phyloP scores from a whole-genome alignment of 2,113 vertebrate species.

The Xiphorhynchus elegans region DNA sequence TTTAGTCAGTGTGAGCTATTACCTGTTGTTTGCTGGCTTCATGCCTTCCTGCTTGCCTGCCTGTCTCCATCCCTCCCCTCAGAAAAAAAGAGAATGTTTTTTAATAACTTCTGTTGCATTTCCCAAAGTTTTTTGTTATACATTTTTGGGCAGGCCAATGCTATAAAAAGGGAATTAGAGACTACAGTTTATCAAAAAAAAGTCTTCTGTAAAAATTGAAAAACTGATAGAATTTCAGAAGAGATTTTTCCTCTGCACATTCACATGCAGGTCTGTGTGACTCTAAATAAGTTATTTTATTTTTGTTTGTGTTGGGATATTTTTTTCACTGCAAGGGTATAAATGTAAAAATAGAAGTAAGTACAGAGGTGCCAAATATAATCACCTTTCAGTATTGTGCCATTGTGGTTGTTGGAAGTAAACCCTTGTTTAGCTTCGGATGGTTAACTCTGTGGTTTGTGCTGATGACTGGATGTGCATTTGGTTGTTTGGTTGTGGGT shows the following conservation, averaged over 20 bases:
- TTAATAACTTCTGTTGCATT: neutral
- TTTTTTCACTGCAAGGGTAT: neutral
- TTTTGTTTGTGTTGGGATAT: neutral
- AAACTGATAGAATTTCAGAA: neutral
- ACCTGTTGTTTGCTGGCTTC: neutral
- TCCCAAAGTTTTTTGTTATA: neutral
- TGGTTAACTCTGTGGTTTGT: neutral
- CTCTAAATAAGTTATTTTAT: neutral
- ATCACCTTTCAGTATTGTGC: neutral
- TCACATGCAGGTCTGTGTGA: neutral
- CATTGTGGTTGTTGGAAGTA: neutral
- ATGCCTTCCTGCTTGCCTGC: neutral
- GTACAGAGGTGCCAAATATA: neutral
- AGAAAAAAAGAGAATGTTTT: neutral
- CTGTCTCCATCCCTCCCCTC: neutral
- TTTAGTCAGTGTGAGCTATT: neutral
- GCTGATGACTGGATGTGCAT: neutral
- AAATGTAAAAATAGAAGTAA: neutral
- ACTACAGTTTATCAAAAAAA: neutral
- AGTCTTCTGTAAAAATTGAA: neutral
- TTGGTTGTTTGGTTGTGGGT: neutral
- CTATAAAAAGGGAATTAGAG: neutral
- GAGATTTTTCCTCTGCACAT: fast-evolving
- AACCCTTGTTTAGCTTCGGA: neutral
- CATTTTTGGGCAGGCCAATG: neutral